A percentile compares a stretch with the other conserved stretches of the same genome.
These are phyloP conservation scores for Sebastes steindachneri DNA, from an alignment of 2,797 vertebrate species.

Conservation along the genomic window DNA sequence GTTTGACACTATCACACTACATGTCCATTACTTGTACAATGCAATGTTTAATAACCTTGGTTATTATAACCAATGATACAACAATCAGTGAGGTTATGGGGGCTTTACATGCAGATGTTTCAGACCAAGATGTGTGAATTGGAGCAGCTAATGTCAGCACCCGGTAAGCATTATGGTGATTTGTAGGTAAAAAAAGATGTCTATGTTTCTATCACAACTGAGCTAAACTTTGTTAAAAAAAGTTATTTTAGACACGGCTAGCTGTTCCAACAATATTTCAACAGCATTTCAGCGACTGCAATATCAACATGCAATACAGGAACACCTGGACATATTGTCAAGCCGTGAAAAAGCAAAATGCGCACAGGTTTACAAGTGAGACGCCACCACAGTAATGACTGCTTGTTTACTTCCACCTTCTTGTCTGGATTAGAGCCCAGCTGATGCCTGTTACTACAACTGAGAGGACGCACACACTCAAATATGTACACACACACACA, in stretches of 20 bases:
- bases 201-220: background rate
- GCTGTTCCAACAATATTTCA: background rate
- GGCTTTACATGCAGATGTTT: fast-evolving
- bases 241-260: background rate
- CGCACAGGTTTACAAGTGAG: background rate
- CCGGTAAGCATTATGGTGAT: background rate
- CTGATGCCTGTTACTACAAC: background rate
- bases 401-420: background rate
- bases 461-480: background rate
- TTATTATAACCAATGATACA: no score
- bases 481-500: background rate
- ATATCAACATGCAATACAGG: background rate
- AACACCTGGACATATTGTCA: background rate
- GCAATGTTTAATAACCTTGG: no score
- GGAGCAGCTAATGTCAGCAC: background rate
- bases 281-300: background rate
- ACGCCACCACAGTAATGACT: background rate
- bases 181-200: background rate
- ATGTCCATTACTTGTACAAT: no score
- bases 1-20: no score
- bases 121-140: no score
- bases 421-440: background rate
- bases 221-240: background rate
- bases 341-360: background rate
- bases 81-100: no score